Conservation (phyloP, 2,113 vertebrate genomes). For the Ptyas mucosa region DNA sequence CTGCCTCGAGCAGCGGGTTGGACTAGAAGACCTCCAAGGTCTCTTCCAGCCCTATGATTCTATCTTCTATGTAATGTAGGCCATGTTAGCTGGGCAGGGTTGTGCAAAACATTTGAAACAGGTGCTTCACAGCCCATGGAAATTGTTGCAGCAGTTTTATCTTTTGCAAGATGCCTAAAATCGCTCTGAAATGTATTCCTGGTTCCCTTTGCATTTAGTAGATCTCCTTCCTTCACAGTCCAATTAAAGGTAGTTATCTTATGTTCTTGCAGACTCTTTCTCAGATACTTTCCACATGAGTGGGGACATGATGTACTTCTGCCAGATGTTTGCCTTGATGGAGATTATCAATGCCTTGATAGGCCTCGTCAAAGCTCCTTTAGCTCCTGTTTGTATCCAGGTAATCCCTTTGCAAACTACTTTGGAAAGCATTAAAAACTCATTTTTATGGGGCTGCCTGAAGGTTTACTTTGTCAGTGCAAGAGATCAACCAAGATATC, state of each 20-base stretch:
- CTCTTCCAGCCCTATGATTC: not conserved
- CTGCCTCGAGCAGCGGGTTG: too few species aligned
- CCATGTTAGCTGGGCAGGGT: not conserved
- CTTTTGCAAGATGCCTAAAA: not conserved
- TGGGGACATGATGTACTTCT: constrained; percentile 93
- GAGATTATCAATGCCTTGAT: constrained; percentile 87
- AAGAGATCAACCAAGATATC: not conserved
- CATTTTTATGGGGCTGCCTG: not conserved
- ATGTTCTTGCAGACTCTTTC: constrained; percentile 79
- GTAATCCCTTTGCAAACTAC: constrained; percentile 54
- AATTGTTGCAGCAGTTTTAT: not conserved
- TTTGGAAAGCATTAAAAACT: too few species aligned
- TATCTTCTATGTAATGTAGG: not conserved
- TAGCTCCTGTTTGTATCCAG: constrained; percentile 83
- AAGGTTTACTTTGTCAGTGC: not conserved
- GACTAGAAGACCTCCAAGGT: not conserved
- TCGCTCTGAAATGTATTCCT: not conserved
- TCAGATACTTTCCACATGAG: constrained; percentile 89
- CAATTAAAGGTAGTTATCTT: not conserved
- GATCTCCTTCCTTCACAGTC: not conserved
- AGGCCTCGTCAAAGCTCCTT: constrained; percentile 79
- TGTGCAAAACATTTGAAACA: not conserved
- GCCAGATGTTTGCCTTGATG: constrained; percentile 84
- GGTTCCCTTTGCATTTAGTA: not conserved
- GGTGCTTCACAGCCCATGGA: not conserved